Conservation (phyloP, 2,888 invertebrate genomes). For the Panopea generosa region DNA sequence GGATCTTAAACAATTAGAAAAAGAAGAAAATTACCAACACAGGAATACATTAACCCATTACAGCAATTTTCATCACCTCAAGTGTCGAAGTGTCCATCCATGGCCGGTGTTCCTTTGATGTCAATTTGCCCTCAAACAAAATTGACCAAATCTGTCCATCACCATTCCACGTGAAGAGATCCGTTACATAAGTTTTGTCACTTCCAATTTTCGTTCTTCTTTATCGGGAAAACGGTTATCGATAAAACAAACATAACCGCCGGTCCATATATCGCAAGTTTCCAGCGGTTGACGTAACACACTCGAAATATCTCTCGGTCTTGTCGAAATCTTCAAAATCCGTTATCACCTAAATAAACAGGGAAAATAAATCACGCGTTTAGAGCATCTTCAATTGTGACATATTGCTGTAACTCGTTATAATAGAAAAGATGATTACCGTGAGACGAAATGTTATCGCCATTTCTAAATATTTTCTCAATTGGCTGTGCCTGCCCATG, state of each 20-base stretch:
- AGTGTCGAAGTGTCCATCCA: slow-evolving; percentile 39
- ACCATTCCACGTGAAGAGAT: slow-evolving; percentile 3
- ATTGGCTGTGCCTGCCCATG: no score
- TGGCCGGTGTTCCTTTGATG: slow-evolving; percentile 25
- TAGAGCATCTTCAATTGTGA: not conserved
- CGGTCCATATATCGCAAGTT: not conserved
- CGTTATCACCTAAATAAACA: slow-evolving; percentile 31
- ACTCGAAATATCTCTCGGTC: slow-evolving; percentile 2
- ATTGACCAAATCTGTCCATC: slow-evolving; percentile 42
- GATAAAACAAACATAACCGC: slow-evolving; percentile 6
- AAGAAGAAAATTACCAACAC: no score
- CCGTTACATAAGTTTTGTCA: slow-evolving; percentile 31
- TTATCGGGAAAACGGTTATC: slow-evolving; percentile 8
- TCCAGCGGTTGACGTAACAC: not conserved
- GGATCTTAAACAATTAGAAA: no score
- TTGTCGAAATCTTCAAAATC: slow-evolving; percentile 5
- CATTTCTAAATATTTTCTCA: no score
- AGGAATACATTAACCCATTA: no score
- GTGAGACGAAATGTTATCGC: no score
- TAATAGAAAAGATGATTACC: no score
- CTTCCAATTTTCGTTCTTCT: slow-evolving; percentile 17
- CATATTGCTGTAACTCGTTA: no score
- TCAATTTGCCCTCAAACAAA: slow-evolving; percentile 33
- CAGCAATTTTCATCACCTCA: slow-evolving; percentile 33
- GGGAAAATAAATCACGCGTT: not conserved